A percentile compares a stretch with the other conserved stretches of the same genome.
Conservation (phyloP, 2,888 invertebrate species). For the Axea sp. region DNA sequence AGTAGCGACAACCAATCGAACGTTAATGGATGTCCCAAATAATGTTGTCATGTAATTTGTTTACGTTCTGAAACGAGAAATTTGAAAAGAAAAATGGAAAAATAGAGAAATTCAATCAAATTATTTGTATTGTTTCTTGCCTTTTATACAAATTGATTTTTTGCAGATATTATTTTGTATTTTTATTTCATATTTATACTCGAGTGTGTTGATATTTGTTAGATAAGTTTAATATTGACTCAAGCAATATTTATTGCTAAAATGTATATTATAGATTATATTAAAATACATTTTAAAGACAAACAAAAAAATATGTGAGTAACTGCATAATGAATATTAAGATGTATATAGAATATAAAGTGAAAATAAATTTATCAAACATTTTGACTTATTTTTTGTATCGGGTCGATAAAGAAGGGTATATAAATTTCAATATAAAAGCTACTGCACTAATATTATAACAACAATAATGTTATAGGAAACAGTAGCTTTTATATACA, state of each 20-base stretch:
- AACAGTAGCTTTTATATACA: no score
- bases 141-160: conserved; percentile 18
- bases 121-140: conserved; percentile 38
- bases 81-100: conserved; percentile 3
- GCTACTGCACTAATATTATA: no score
- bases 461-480: no score
- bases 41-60: conserved; percentile 71
- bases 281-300: background rate
- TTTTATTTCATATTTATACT: conserved; percentile 13
- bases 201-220: conserved; percentile 10
- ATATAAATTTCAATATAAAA: no score
- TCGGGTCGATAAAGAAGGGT: no score
- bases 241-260: conserved; percentile 10
- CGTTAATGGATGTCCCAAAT: conserved; percentile 69
- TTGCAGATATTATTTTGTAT: conserved; percentile 11
- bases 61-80: background rate
- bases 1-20: conserved; percentile 58
- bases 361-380: no score
- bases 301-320: background rate
- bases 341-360: no score
- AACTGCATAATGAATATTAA: no score
- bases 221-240: conserved; percentile 5
- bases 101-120: conserved; percentile 10
- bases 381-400: no score
- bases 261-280: conserved; percentile 26